These are phyloP conservation scores for Progne subis DNA, from an alignment of 2,113 vertebrate genomes.

Conservation along the genomic window DNA sequence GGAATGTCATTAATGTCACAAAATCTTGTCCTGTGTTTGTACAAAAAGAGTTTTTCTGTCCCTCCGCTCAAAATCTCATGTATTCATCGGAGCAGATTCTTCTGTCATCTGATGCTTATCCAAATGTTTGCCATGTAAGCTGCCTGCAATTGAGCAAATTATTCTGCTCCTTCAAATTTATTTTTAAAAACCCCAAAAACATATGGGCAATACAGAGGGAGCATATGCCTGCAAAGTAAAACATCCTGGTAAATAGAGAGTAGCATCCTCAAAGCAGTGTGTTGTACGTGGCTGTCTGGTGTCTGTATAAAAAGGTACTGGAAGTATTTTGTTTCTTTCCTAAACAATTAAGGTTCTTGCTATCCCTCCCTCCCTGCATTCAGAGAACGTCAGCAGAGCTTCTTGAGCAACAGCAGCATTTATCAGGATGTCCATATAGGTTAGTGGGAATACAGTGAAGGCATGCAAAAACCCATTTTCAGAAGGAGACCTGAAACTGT, in stretches of 20 bases:
- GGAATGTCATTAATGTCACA: not conserved
- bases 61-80: not conserved
- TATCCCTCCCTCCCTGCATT: not conserved
- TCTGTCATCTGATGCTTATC: not conserved
- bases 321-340: not conserved
- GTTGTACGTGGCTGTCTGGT: not conserved
- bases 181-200: not conserved
- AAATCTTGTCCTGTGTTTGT: not conserved
- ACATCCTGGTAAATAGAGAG: constrained; percentile 41
- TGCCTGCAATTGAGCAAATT: not conserved
- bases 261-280: not conserved
- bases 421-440: fast-evolving
- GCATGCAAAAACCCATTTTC: not conserved
- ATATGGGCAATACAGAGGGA: constrained; percentile 66
- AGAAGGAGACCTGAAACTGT: not conserved
- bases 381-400: not conserved
- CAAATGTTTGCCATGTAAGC: not conserved
- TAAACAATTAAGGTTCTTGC: not conserved
- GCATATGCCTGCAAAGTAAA: constrained; percentile 54
- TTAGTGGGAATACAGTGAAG: not conserved
- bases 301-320: not conserved
- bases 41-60: not conserved
- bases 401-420: not conserved
- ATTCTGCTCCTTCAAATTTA: not conserved
- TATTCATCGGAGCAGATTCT: not conserved